Evolutionary conservation across 2,888 invertebrate genomes (phyloP), one percentile per base, ranked within the genome.

Genomic region (Cactoblastis cactorum): DNA sequence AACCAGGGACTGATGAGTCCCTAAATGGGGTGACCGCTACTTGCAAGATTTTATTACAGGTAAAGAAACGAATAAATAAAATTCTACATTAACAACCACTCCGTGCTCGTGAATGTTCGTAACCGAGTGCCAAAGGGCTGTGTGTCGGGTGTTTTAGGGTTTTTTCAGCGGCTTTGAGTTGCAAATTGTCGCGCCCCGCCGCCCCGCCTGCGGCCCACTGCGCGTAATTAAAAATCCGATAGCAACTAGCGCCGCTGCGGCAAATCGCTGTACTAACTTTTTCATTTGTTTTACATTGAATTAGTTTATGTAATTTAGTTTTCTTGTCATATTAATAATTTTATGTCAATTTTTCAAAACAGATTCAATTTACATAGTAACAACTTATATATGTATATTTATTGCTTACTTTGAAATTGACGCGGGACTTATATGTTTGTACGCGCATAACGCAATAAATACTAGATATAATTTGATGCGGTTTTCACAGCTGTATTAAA

Each of bases 81-180:
- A 38, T 39, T 50, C 45, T 55, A 51, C n/a, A n/a, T n/a, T 53
- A 28, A 46, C 28, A 19, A 15, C 62, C 39, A n/a, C 55, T 70
- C 71, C 49, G 59, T 47, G 33, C 54, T 48, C n/a, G 51, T 53
- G 59, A 19, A 53, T 77, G 72, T 80, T 59, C 72, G 45, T 45
- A 57, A 54, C 56, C 56, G 63, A 77, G 65, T 69, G 78, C 80
- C 76, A 81, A 82, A 82, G 82, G 83, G 82, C 83, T 83, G 74
- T 83, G 81, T 81, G 83, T 83, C 79, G 81, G 83, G 78, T 83
- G 84, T 86, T 86, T 85, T 82, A 81, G 82, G 80, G 81, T 85
- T 87, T 88, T 87, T 86, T 86, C 83, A 83, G 79, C 76, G 80
- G 84, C 84, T 87, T 87, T 88, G 87, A 86, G 78, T 86, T 88